Percentiles rank a stretch among this genome's conserved stretches.
These are phyloP conservation scores for Acanthaster planci DNA, from an alignment of 35 echinoderm and acorn worm species.

Conservation along the genomic window DNA sequence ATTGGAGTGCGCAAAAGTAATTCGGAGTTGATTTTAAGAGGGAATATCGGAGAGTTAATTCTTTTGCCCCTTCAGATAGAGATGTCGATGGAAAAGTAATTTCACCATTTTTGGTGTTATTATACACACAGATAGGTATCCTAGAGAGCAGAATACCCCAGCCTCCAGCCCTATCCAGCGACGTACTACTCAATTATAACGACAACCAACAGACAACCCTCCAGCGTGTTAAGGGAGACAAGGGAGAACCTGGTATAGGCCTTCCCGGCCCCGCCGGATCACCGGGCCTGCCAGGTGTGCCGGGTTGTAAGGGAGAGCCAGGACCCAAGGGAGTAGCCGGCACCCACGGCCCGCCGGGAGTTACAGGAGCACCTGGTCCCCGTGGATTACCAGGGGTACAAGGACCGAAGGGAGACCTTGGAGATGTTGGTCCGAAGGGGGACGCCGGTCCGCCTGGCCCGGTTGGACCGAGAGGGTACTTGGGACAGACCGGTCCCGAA, in stretches of 20 bases:
- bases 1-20: no score
- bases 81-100: no score
- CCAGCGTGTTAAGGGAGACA: constrained; percentile 1
- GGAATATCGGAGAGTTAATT: no score
- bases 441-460: not conserved
- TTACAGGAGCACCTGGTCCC: not conserved
- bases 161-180: not conserved
- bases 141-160: constrained; percentile 11
- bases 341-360: constrained; percentile 10
- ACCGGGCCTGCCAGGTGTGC: not conserved
- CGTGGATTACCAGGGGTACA: not conserved
- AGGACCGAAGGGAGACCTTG: not conserved
- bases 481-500: not conserved
- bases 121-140: not conserved
- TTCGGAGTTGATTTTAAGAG: no score
- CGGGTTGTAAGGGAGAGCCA: not conserved
- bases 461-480: not conserved
- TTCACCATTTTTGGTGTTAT: no score
- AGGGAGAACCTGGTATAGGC: not conserved
- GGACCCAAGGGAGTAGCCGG: not conserved
- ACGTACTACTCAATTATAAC: not conserved
- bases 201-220: not conserved
- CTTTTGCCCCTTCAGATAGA: no score
- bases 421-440: not conserved
- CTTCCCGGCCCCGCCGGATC: not conserved